phyloP scores from a whole-genome alignment of 2,888 invertebrate genomes.

The Drosophila picticornis region DNA sequence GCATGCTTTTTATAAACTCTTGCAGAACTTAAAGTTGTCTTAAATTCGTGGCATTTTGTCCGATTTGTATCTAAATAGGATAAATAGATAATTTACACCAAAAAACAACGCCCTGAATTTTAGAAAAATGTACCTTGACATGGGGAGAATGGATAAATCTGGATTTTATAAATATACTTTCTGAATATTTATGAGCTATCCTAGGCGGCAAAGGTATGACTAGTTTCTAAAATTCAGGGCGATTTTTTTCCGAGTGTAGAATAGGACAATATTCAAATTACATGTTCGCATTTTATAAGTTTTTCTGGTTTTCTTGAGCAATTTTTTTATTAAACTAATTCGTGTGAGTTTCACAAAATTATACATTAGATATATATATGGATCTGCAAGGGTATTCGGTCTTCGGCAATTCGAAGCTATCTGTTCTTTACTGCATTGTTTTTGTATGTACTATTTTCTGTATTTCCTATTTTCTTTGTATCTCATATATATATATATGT shows the following conservation, averaged over 20 bases:
- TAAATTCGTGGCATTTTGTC: background rate
- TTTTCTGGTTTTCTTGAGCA: background rate
- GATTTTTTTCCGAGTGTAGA: background rate
- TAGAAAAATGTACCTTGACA: background rate
- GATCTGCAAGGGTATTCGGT: slow-evolving; percentile 6
- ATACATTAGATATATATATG: background rate
- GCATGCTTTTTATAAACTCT: slow-evolving; percentile 5
- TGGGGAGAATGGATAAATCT: background rate
- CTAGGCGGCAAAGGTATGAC: too few species aligned
- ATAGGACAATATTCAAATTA: too few species aligned
- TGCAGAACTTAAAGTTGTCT: background rate
- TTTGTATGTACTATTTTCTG: slow-evolving; percentile 20
- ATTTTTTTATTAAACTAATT: background rate
- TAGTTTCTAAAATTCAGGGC: background rate
- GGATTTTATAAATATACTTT: background rate
- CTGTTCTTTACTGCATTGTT: background rate
- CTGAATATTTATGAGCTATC: background rate
- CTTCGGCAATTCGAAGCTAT: slow-evolving; percentile 19
- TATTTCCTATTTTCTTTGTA: slow-evolving; percentile 36
- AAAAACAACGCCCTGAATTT: background rate
- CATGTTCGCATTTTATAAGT: background rate
- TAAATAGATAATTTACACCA: too few species aligned
- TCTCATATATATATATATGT: slow-evolving; percentile 46
- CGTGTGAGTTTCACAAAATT: background rate
- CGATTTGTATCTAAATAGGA: background rate